These are phyloP conservation scores for Drosophila aff. DNA, from an alignment of 1,140 invertebrate genomes.

Conservation along the genomic window DNA sequence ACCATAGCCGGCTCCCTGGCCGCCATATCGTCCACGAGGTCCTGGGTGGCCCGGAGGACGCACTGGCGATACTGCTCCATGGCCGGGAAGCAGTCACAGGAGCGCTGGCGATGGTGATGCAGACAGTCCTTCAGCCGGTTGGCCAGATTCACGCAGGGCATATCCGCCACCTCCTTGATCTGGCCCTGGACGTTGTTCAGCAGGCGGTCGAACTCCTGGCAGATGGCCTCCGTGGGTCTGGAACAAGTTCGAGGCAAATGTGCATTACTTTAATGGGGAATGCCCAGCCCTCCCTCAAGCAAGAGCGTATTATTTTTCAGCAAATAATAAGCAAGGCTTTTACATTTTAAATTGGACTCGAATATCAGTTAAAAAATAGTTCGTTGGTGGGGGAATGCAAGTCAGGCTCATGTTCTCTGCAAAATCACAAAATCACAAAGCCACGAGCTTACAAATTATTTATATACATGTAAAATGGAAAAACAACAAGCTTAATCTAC, in stretches of 20 bases:
- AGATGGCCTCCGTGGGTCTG: slow-evolving; percentile 49
- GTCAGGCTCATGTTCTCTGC: neutral
- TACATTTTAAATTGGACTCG: neutral
- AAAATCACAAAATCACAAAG: neutral
- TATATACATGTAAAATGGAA: neutral
- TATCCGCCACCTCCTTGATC: slow-evolving; percentile 7
- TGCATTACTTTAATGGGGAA: neutral
- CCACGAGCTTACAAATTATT: neutral
- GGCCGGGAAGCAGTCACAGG: slow-evolving; percentile 46
- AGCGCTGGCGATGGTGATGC: slow-evolving; percentile 16
- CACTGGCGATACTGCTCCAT: slow-evolving; percentile 64
- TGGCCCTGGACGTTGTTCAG: slow-evolving; percentile 25
- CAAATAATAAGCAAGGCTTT: neutral
- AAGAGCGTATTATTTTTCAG: neutral
- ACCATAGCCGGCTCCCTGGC: neutral
- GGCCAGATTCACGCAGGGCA: slow-evolving; percentile 46
- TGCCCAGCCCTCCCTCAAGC: no score
- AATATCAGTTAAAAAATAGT: neutral
- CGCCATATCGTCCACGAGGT: slow-evolving; percentile 37
- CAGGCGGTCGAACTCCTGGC: slow-evolving; percentile 58
- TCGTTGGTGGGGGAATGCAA: neutral
- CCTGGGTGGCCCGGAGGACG: slow-evolving; percentile 46
- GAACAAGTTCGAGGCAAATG: neutral
- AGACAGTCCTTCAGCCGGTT: slow-evolving; percentile 43
- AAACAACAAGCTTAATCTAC: no score